phyloP scores from a whole-genome alignment of 2,888 invertebrate species.

The Phaonia tiefii region DNA sequence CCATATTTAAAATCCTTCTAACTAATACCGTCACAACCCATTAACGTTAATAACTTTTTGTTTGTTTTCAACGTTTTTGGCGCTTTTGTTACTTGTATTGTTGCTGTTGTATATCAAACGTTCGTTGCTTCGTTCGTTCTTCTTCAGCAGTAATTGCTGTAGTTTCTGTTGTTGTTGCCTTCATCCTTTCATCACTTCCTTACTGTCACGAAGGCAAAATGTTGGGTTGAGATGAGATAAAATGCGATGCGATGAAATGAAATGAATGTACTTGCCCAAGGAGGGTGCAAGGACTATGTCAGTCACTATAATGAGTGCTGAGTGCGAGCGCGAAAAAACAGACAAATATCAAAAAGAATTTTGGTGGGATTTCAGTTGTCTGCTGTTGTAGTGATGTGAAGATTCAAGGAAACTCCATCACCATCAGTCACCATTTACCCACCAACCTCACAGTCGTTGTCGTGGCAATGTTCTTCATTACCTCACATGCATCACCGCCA shows the following conservation, averaged over 20 bases:
- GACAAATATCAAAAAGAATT: conserved; percentile 2
- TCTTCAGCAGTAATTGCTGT: background rate
- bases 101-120: background rate
- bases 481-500: background rate
- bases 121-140: background rate
- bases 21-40: conserved; percentile 62
- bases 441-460: background rate
- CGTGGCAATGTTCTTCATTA: background rate
- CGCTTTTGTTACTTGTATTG: conserved; percentile 11
- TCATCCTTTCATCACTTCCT: conserved; percentile 44
- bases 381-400: background rate
- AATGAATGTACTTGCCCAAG: background rate
- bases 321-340: background rate
- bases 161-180: background rate
- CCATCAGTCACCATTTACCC: background rate
- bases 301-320: background rate
- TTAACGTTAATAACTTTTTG: conserved; percentile 65
- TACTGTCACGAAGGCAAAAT: conserved; percentile 1
- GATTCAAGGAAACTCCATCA: background rate
- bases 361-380: conserved; percentile 11
- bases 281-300: background rate
- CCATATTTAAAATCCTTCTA: conserved; percentile 49
- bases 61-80: conserved; percentile 45
- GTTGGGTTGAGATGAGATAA: too few relatives aligned
- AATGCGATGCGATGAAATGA: too few relatives aligned